These are phyloP conservation scores for Aradophagus sp. DNA, from an alignment of 1,140 invertebrate genomes.

Conservation along the genomic window DNA sequence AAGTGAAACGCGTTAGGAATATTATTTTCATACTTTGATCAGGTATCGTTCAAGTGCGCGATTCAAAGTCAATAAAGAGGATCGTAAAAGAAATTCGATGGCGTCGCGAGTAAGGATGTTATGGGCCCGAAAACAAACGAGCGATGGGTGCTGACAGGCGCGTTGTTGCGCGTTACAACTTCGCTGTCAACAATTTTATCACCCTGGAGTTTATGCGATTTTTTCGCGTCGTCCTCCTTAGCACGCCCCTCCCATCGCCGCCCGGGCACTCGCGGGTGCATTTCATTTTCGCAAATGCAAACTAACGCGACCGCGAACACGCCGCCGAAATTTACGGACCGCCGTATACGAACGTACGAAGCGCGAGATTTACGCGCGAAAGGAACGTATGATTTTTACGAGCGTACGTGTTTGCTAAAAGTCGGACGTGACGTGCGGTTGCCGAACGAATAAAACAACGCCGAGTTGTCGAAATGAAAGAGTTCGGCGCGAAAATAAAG, in stretches of 20 bases:
- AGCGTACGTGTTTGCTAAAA: slow-evolving; percentile 60
- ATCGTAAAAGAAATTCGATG: slow-evolving; percentile 45
- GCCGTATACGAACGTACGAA: slow-evolving; percentile 47
- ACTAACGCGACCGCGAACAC: slow-evolving; percentile 18
- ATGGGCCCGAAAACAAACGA: slow-evolving; percentile 22
- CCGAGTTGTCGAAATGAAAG: slow-evolving; percentile 33
- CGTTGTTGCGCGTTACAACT: slow-evolving; percentile 58
- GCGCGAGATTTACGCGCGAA: slow-evolving; percentile 57
- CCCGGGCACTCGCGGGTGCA: too few relatives aligned
- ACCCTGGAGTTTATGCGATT: slow-evolving; percentile 48
- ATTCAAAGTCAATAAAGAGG: slow-evolving; percentile 35
- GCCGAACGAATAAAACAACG: slow-evolving; percentile 40
- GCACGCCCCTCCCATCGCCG: too few relatives aligned
- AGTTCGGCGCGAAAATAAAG: slow-evolving; percentile 29
- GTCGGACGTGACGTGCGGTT: slow-evolving; percentile 45
- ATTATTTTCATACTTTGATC: slow-evolving; percentile 18
- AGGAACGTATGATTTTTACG: slow-evolving; percentile 67
- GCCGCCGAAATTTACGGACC: slow-evolving; percentile 68
- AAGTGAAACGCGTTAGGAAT: too few relatives aligned
- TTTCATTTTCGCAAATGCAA: slow-evolving; percentile 65
- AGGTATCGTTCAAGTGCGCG: neutral
- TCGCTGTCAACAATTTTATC: slow-evolving; percentile 67
- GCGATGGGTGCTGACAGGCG: slow-evolving; percentile 45
- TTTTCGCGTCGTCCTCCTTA: slow-evolving; percentile 33
- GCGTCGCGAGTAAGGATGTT: slow-evolving; percentile 31